Base-by-base conservation (phyloP, 2,797 vertebrate species). In the Melanotaenia trifasciata region DNA sequence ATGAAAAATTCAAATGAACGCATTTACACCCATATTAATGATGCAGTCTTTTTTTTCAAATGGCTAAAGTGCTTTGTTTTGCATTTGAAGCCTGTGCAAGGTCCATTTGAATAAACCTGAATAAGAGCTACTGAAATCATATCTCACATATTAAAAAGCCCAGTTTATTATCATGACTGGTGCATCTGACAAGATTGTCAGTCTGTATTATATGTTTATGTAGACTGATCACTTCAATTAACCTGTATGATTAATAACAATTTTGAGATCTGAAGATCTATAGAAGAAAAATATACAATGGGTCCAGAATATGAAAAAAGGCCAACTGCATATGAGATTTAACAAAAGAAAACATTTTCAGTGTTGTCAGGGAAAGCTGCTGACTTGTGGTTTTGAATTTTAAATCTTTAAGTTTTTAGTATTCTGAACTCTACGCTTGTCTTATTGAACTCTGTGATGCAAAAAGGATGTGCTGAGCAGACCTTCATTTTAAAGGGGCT, bases 21-120 rank as follows among this genome's bases (percentile, higher is more conserved):
- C 14, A 80, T 82, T 80, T 69, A 73, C 69, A 83, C 76, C 60
- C 40, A 53, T 47, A 72, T 81, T 69, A 78, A 74, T 64, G 57
- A 78, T 72, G 16, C 40, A 43, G 14, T 38, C 36, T 16, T 28
- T 28, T 28, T 33, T 66, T 65, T 70, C 13, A 58, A 74, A 70
- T 59, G 51, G 33, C 58, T 64, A 13, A 75, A 76, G 24, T 33
- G 32, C 16, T 78, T 84, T 80, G 45, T 80, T 73, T 77, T 82
- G 20, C 59, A 69, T 75, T n/a, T 32, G 68, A n/a, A 47, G 58
- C 33, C 45, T 50, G 24, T 12, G 8, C 70, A 60, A 35, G 40
- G 20, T 38, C 47, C 13, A 24, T 85, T 76, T 78, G 62, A 32
- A 64, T 65, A n/a, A 73, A 72, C 38, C 61, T 58, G 38, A 26